Evolutionary conservation across 2,888 invertebrate species (phyloP), one percentile per base, ranked within the genome.

Genomic region (Phalangium opilio): DNA sequence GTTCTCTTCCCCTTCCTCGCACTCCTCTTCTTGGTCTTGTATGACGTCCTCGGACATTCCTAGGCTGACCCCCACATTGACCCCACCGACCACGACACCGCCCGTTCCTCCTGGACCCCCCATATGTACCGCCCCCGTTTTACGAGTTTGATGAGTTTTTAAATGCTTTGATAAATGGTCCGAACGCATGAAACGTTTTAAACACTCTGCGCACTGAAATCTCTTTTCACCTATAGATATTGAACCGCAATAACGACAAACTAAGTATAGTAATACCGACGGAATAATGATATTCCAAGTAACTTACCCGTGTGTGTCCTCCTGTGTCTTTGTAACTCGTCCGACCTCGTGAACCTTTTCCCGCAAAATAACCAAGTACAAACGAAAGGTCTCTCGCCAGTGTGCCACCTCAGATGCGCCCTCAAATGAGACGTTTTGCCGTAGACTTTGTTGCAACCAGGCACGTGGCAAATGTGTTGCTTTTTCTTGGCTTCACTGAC

Each of bases 351-450:
- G 70, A 95, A 95, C 58, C 90, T 74, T 70, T 95, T 93, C 52
- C 91, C 91, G 71, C 93, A 95, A 71, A 91, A 93, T 62, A 93
- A 71, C 93, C 93, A 95, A 71, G 87, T 90, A 73, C 95, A 95
- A 47, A 90, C 89, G 69, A 89, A 90, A 27, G 95, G 95, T 59
- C 93, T 74, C 69, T 95, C 95, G 45, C 91, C 91, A 40, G 90
- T 90, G 70, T 96, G 96, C 95, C 95, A 95, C 64, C 95, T 77
- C 50, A 96, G 75, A 70, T 96, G 96, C 43, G 96, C 96, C 72
- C 96, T 95, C 63, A 98, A 73, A 73, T 96, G 96, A 48, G 91
- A 93, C 44, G 93, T 93, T 72, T 95, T 95, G 54, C 90, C 90
- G 71, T 98, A 96, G 43, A 93, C 90, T 61, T 75, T 75, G 42